A percentile compares a stretch with the other conserved stretches of the same genome.
Conservation (phyloP, 2,797 vertebrate genomes). For the Darevskia mixta region DNA sequence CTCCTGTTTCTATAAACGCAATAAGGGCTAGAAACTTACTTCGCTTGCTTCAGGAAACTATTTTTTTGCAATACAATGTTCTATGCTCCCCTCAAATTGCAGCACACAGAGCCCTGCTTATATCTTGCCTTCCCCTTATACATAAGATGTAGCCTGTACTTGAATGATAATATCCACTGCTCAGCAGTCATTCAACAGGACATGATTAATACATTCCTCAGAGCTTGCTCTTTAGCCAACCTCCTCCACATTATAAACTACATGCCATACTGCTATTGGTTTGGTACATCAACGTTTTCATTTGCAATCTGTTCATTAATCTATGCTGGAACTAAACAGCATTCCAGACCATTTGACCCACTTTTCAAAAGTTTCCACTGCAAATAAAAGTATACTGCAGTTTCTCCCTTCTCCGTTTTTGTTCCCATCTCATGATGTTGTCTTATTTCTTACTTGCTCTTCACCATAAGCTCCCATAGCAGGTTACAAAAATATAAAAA, state of each 20-base stretch:
- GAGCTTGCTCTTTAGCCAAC: not conserved
- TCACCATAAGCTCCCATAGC: too few species aligned
- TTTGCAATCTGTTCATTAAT: not conserved
- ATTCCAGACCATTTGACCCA: not conserved
- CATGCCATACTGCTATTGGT: not conserved
- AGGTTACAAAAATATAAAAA: not conserved
- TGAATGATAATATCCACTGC: not conserved
- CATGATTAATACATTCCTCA: not conserved
- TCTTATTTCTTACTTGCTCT: too few species aligned
- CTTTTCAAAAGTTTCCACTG: not conserved
- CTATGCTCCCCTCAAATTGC: not conserved
- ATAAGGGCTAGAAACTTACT: not conserved
- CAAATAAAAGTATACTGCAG: not conserved
- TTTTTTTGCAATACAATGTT: not conserved
- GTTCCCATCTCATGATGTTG: not conserved
- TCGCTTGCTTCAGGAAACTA: not conserved
- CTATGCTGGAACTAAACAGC: not conserved
- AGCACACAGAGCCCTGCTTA: not conserved
- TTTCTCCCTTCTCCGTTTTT: not conserved
- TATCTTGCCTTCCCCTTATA: not conserved
- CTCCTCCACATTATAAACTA: not conserved
- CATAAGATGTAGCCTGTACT: not conserved
- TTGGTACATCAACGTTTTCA: not conserved
- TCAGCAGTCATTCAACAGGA: not conserved
- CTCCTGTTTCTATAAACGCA: too few species aligned